Conservation (phyloP, 2,888 invertebrate genomes). For the Fissipunctia ypsillon region DNA sequence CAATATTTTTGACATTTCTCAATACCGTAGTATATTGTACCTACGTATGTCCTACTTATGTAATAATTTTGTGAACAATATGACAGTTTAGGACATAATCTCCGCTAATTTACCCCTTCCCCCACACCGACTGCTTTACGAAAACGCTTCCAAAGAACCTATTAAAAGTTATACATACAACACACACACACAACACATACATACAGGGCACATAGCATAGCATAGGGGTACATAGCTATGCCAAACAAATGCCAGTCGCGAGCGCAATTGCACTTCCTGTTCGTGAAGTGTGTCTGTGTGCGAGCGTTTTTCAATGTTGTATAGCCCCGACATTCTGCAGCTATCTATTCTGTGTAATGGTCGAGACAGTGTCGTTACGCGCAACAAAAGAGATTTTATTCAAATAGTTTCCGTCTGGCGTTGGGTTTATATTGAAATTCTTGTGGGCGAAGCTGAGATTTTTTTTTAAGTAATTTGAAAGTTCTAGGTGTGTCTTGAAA, state of each 20-base stretch:
- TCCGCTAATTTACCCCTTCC: background rate
- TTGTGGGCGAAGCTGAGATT: slow-evolving; percentile 39
- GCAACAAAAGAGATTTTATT: slow-evolving; percentile 73
- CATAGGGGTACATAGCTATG: background rate
- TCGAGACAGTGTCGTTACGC: slow-evolving; percentile 64
- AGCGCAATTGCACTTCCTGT: no score
- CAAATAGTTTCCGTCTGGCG: slow-evolving; percentile 71
- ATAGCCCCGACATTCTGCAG: background rate
- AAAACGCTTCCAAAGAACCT: background rate
- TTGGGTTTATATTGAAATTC: slow-evolving; percentile 68
- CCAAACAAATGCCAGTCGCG: background rate
- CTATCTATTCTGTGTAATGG: slow-evolving; percentile 32
- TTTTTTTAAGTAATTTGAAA: slow-evolving; percentile 55
- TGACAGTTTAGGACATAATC: background rate
- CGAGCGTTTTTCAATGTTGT: background rate
- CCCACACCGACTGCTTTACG: background rate
- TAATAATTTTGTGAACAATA: background rate
- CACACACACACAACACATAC: no score
- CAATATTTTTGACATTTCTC: background rate
- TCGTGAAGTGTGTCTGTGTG: no score
- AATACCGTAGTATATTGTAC: background rate
- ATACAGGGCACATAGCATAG: no score
- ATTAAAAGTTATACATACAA: background rate
- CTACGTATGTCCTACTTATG: background rate
- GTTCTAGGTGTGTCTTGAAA: slow-evolving; percentile 18